Percentiles rank a stretch among this genome's conserved stretches.
Conservation (phyloP, 2,888 invertebrate species). For the Agonum fuliginosum region DNA sequence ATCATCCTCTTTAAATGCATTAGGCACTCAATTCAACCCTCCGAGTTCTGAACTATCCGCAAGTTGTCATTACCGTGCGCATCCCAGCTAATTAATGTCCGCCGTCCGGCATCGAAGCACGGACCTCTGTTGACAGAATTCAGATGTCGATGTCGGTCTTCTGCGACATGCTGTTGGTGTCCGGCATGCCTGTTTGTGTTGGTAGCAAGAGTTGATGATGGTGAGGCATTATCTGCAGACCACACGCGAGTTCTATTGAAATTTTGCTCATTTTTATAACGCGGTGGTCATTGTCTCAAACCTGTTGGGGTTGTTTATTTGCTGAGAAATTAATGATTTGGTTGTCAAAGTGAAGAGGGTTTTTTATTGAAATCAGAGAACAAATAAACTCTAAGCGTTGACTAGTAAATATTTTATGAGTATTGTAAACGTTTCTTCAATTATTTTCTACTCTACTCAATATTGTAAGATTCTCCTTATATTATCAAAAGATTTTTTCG, state of each 20-base stretch:
- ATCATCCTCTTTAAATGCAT: too few species aligned
- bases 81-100: slow-evolving; percentile 46
- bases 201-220: too few species aligned
- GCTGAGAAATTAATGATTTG: slow-evolving; percentile 22
- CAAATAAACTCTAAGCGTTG: too few species aligned
- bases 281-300: slow-evolving; percentile 35
- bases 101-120: slow-evolving; percentile 30
- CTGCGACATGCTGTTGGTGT: neutral
- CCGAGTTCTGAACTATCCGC: too few species aligned
- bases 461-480: too few species aligned
- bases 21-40: too few species aligned
- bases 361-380: too few species aligned
- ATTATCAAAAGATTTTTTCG: too few species aligned
- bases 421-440: too few species aligned
- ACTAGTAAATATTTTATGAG: too few species aligned
- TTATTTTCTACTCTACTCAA: too few species aligned
- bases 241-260: slow-evolving; percentile 42
- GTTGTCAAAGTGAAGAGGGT: slow-evolving; percentile 22
- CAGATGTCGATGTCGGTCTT: neutral
- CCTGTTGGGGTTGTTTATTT: slow-evolving; percentile 20
- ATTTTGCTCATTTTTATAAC: slow-evolving; percentile 30
- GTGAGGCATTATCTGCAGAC: slow-evolving; percentile 26
- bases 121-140: slow-evolving; percentile 33
- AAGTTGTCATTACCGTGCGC: slow-evolving; percentile 36
- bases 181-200: neutral